A percentile compares a stretch with the other conserved stretches of the same genome.
phyloP scores from a whole-genome alignment of 2,888 invertebrate genomes.

The Oscheius sp. region DNA sequence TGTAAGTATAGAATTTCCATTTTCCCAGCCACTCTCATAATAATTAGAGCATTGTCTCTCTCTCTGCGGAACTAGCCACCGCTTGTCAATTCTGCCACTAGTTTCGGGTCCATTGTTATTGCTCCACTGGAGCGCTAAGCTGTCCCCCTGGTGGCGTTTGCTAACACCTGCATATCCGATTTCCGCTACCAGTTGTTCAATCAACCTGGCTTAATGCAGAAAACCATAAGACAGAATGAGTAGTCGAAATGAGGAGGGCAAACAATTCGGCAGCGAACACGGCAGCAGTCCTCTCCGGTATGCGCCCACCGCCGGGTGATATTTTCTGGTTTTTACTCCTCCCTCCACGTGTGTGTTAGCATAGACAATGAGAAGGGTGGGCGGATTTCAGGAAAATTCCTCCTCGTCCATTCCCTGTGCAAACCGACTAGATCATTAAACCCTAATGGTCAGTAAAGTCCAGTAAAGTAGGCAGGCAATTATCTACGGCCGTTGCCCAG shows the following conservation, averaged over 20 bases:
- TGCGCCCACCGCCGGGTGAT: neutral
- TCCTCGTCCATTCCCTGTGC: neutral
- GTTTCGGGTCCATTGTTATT: neutral
- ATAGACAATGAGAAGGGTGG: neutral
- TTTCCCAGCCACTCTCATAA: too few relatives aligned
- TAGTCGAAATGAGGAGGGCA: neutral
- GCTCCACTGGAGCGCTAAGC: neutral
- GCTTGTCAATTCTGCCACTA: neutral
- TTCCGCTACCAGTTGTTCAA: slow-evolving; percentile 5
- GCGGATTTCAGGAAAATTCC: neutral
- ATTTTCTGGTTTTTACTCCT: slow-evolving; percentile 3
- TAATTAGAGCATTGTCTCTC: too few relatives aligned
- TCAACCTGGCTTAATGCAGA: neutral
- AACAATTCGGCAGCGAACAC: slow-evolving; percentile 10
- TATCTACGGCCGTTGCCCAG: slow-evolving; percentile 13
- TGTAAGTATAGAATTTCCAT: too few relatives aligned
- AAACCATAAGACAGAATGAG: neutral
- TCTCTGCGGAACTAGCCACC: too few relatives aligned
- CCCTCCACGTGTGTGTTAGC: neutral
- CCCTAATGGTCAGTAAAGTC: slow-evolving; percentile 15
- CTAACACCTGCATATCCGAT: slow-evolving; percentile 22
- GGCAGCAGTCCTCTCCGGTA: slow-evolving; percentile 6
- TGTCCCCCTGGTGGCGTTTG: neutral
- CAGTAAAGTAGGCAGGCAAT: neutral
- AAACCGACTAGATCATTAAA: neutral